Evolutionary conservation across 1,140 invertebrate genomes (phyloP).

Genomic region (Anastatus disparis): DNA sequence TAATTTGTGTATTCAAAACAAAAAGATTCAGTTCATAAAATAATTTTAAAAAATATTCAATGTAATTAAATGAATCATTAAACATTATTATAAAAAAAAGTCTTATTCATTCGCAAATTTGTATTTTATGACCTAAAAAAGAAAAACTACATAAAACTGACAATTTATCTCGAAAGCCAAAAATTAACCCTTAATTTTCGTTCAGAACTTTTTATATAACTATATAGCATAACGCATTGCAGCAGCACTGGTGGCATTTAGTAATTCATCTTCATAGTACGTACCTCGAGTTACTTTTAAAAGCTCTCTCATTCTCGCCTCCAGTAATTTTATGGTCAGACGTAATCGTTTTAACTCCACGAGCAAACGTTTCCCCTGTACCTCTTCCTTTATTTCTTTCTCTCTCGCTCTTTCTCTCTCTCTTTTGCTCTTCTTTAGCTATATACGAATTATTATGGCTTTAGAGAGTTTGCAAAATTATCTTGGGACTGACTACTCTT

Average conservation of each 20-base stretch:
- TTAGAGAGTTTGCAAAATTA: constrained; percentile 32
- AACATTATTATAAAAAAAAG: too few relatives aligned
- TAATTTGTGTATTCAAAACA: too few relatives aligned
- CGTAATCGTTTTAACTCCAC: constrained; percentile 11
- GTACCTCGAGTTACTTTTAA: background rate
- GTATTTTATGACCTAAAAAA: too few relatives aligned
- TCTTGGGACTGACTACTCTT: constrained; percentile 17
- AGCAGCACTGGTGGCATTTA: background rate
- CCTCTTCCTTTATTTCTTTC: too few relatives aligned
- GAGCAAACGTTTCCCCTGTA: too few relatives aligned
- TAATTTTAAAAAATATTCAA: too few relatives aligned
- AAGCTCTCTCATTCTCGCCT: background rate
- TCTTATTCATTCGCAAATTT: too few relatives aligned
- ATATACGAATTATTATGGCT: constrained; percentile 12
- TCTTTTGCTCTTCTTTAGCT: too few relatives aligned
- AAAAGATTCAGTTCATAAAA: too few relatives aligned
- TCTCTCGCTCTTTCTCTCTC: background rate
- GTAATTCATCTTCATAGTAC: constrained; percentile 25
- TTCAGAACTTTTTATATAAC: background rate
- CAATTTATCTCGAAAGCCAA: too few relatives aligned
- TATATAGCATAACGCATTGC: background rate
- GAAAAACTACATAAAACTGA: too few relatives aligned
- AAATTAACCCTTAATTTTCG: constrained; percentile 3
- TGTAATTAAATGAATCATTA: too few relatives aligned
- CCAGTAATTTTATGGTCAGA: constrained; percentile 33